A percentile compares a stretch with the other conserved stretches of the same genome.
Conservation (phyloP, 2,113 vertebrate genomes). For the Okapia johnstoni region DNA sequence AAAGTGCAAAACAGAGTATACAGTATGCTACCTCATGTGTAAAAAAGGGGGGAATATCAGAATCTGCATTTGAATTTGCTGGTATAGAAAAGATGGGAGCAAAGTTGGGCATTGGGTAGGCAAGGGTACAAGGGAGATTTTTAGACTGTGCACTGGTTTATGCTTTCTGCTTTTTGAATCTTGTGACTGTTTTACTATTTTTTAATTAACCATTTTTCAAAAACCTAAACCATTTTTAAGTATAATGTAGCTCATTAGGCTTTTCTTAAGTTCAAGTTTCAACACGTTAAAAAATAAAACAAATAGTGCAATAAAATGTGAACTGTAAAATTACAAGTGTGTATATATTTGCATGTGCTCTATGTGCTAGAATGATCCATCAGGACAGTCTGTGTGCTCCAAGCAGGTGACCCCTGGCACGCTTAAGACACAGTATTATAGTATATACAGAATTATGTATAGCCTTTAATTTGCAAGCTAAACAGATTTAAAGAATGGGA, state of each 20-base stretch:
- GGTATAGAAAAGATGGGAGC: not conserved
- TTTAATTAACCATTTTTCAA: not conserved
- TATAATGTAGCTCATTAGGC: not conserved
- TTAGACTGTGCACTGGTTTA: not conserved
- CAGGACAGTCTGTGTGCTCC: not conserved
- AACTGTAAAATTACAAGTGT: not conserved
- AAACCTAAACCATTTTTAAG: not conserved
- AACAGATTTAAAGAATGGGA: not conserved
- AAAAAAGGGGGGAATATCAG: not conserved
- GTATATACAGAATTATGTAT: not conserved
- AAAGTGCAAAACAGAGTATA: not conserved
- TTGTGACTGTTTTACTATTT: not conserved
- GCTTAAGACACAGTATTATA: not conserved
- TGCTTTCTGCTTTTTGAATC: not conserved
- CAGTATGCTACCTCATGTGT: not conserved
- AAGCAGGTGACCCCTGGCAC: not conserved
- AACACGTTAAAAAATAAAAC: not conserved
- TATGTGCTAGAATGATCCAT: not conserved
- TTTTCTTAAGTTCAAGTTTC: not conserved
- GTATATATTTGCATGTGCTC: not conserved
- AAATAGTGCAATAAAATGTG: not conserved
- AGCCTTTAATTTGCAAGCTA: not conserved
- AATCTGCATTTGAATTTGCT: not conserved
- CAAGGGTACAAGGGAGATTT: not conserved
- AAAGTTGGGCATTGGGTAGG: not conserved